Evolutionary conservation across 1,140 invertebrate species (phyloP).

Genomic region (Harpegnathos saltator): DNA sequence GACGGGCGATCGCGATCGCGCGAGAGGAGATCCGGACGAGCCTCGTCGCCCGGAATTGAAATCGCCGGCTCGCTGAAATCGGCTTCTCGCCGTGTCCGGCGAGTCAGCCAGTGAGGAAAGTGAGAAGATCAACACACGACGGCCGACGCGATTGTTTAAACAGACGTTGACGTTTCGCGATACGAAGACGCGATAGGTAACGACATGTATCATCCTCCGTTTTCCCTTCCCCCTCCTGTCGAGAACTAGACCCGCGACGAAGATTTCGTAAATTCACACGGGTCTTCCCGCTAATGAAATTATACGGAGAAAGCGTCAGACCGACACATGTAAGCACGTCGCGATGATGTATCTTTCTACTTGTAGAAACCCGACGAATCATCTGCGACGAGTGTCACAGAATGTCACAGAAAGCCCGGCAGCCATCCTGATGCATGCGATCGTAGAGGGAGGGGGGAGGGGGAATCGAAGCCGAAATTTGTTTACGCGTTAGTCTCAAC

Average conservation of each 20-base stretch:
- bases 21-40: background rate
- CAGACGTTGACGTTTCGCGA: no score
- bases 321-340: background rate
- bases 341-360: background rate
- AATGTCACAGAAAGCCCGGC: background rate
- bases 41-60: slow-evolving; percentile 30
- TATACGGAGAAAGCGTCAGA: slow-evolving; percentile 73
- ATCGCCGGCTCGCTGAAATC: slow-evolving; percentile 15
- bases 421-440: background rate
- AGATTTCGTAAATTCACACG: no score
- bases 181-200: no score
- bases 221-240: no score
- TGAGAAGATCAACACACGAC: no score
- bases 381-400: background rate
- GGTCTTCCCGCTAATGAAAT: slow-evolving; percentile 42
- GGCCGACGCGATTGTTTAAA: no score
- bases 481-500: background rate
- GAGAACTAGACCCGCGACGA: no score
- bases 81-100: background rate
- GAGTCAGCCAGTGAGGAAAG: no score
- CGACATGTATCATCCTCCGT: no score
- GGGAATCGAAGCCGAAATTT: background rate
- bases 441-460: background rate
- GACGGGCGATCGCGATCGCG: background rate
- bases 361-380: slow-evolving; percentile 22